Conservation (phyloP, 2,888 invertebrate species). For the Ophioninae sp. region DNA sequence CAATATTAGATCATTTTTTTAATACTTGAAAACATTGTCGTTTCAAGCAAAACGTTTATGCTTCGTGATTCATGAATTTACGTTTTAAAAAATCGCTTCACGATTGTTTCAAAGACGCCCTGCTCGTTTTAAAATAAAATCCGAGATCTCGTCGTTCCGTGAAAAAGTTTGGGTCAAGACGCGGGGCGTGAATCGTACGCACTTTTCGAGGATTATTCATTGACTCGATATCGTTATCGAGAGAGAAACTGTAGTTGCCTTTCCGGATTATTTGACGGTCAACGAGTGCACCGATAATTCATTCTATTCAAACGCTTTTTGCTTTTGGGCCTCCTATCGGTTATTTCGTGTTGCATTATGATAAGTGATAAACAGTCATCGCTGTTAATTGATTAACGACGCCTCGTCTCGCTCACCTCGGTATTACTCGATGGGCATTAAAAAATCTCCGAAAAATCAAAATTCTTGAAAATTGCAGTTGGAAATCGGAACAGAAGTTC, state of each 20-base stretch:
- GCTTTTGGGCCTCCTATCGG: slow-evolving; percentile 25
- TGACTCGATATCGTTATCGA: slow-evolving; percentile 30
- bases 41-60: neutral
- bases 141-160: neutral
- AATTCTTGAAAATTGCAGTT: too few relatives aligned
- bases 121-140: neutral
- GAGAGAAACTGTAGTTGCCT: slow-evolving; percentile 5
- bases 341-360: slow-evolving; percentile 36
- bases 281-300: slow-evolving; percentile 19
- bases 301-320: slow-evolving; percentile 6
- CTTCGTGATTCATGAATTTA: neutral
- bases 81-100: neutral
- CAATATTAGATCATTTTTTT: too few relatives aligned
- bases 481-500: too few relatives aligned
- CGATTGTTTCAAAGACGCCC: neutral
- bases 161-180: neutral
- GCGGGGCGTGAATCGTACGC: neutral
- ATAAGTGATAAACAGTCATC: slow-evolving; percentile 41
- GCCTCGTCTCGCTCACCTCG: neutral
- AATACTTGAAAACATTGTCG: too few relatives aligned
- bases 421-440: neutral
- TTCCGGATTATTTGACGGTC: slow-evolving; percentile 33
- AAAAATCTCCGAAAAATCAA: too few relatives aligned
- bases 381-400: slow-evolving; percentile 33
- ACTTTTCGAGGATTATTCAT: slow-evolving; percentile 11